phyloP scores from a whole-genome alignment of 2,888 invertebrate species.

The Tetrapedia diversipes region DNA sequence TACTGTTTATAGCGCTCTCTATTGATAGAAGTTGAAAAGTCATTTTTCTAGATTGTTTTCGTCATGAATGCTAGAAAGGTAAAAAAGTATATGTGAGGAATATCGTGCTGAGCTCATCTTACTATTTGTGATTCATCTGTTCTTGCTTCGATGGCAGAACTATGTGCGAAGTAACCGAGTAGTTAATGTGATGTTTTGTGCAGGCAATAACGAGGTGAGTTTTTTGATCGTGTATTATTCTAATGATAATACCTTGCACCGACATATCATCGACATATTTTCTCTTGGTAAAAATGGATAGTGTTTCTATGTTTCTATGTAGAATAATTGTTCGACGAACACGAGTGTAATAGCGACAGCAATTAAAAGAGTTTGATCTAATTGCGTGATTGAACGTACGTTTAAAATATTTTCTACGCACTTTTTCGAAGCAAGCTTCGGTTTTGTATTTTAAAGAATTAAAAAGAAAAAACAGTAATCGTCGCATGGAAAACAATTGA shows the following conservation, averaged over 20 bases:
- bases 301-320: conserved; percentile 24
- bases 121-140: conserved; percentile 69
- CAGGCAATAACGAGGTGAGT: conserved; percentile 81
- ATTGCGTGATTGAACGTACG: conserved; percentile 17
- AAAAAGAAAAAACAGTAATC: conserved; percentile 21
- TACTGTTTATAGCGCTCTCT: conserved; percentile 37
- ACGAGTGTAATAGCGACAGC: conserved; percentile 20
- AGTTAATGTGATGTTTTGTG: conserved; percentile 82
- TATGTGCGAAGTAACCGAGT: conserved; percentile 76
- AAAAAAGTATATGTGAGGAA: conserved; percentile 54
- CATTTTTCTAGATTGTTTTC: conserved; percentile 66
- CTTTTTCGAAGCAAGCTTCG: background rate
- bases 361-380: conserved; percentile 22
- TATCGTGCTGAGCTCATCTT: conserved; percentile 71
- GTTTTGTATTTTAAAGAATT: background rate
- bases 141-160: conserved; percentile 72
- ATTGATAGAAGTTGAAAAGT: conserved; percentile 2
- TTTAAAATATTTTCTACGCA: background rate
- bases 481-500: conserved; percentile 42
- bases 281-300: conserved; percentile 32
- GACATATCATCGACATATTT: conserved; percentile 33
- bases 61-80: conserved; percentile 49
- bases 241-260: conserved; percentile 19
- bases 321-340: conserved; percentile 35
- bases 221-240: conserved; percentile 18